A percentile compares a stretch with the other conserved stretches of the same genome.
phyloP scores from a whole-genome alignment of 1,140 invertebrate species.

The Nephila pilipes region DNA sequence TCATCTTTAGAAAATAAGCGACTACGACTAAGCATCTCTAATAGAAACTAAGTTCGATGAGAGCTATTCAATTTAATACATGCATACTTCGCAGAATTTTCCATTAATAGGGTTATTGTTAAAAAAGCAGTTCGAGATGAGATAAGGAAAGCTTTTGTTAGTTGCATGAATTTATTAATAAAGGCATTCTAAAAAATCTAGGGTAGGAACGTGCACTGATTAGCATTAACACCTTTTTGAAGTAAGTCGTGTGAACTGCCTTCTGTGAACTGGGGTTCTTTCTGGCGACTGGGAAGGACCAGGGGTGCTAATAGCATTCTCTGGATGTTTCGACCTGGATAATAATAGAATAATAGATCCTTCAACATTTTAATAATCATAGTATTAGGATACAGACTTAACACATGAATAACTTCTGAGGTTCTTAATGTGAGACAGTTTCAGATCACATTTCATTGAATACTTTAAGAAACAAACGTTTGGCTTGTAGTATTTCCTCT shows the following conservation, averaged over 20 bases:
- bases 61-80: too few relatives aligned
- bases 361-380: not conserved
- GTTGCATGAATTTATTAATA: not conserved
- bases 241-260: conserved; percentile 58
- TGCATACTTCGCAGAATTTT: too few relatives aligned
- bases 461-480: too few relatives aligned
- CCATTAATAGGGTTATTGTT: too few relatives aligned
- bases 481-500: too few relatives aligned
- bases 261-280: conserved; percentile 46
- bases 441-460: too few relatives aligned
- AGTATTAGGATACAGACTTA: not conserved
- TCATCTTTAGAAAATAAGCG: too few relatives aligned
- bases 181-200: not conserved
- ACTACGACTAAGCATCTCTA: too few relatives aligned
- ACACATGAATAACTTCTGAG: not conserved
- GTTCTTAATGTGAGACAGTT: too few relatives aligned
- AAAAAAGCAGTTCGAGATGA: not conserved
- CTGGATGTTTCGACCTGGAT: conserved; percentile 48
- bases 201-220: conserved; percentile 5
- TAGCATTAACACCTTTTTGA: conserved; percentile 55
- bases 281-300: conserved; percentile 34
- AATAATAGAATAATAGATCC: not conserved
- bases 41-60: too few relatives aligned
- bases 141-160: conserved; percentile 2
- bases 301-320: conserved; percentile 34